Conservation (phyloP, 2,888 invertebrate species). For the Eulithis testata region DNA sequence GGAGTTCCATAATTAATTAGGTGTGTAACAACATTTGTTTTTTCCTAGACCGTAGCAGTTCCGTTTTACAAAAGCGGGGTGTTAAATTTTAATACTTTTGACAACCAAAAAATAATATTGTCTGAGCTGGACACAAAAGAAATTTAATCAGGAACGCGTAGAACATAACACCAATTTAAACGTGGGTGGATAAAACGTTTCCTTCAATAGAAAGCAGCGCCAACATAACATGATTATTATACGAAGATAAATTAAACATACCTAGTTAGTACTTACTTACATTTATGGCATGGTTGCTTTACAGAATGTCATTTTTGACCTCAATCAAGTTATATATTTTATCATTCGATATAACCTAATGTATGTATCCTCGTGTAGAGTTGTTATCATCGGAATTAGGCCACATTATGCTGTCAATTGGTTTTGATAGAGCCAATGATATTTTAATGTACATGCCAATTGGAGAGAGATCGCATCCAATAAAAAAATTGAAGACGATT, state of each 20-base stretch:
- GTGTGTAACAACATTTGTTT: constrained; percentile 45
- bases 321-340: too few relatives aligned
- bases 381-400: constrained; percentile 12
- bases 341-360: too few relatives aligned
- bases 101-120: neutral
- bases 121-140: neutral
- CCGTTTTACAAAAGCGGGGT: neutral
- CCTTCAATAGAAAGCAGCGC: too few relatives aligned
- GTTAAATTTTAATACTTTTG: neutral
- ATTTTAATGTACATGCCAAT: constrained; percentile 3
- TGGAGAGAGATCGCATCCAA: neutral
- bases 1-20: constrained; percentile 57
- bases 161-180: neutral
- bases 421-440: constrained; percentile 12
- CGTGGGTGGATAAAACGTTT: too few relatives aligned
- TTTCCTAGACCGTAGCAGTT: neutral
- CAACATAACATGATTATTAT: too few relatives aligned
- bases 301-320: too few relatives aligned
- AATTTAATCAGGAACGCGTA: neutral
- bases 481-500: too few relatives aligned
- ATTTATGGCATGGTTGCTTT: too few relatives aligned
- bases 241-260: too few relatives aligned
- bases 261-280: too few relatives aligned
- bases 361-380: neutral
- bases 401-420: constrained; percentile 13